phyloP scores from a whole-genome alignment of 2,888 invertebrate species.

The Ornithoptera priamus region DNA sequence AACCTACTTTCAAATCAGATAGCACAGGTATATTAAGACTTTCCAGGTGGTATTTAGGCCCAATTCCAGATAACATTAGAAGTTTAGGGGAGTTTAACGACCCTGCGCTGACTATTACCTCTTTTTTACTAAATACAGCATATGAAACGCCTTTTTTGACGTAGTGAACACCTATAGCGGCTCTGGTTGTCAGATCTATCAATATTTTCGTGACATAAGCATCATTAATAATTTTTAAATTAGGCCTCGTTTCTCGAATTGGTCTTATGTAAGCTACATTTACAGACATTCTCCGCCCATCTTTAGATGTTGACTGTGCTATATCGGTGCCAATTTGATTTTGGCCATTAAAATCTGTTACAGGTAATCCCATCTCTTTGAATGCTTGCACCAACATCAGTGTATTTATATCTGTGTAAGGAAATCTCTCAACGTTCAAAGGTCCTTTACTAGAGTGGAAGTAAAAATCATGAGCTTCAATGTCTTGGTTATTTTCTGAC shows the following conservation, averaged over 20 bases:
- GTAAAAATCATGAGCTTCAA: conserved; percentile 71
- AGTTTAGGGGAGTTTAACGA: conserved; percentile 82
- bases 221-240: conserved; percentile 73
- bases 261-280: conserved; percentile 85
- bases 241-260: conserved; percentile 75
- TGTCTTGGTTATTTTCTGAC: conserved; percentile 82
- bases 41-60: conserved; percentile 78
- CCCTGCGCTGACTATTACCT: conserved; percentile 82
- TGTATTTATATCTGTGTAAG: conserved; percentile 81
- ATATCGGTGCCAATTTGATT: conserved; percentile 82
- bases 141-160: conserved; percentile 63
- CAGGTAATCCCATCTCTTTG: conserved; percentile 80
- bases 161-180: conserved; percentile 67
- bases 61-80: conserved; percentile 84
- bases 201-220: conserved; percentile 79
- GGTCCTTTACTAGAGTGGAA: conserved; percentile 83
- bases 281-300: conserved; percentile 81
- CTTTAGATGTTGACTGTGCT: conserved; percentile 80
- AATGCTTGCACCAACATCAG: conserved; percentile 80
- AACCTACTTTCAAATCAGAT: conserved; percentile 84
- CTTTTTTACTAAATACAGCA: conserved; percentile 76
- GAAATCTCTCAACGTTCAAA: conserved; percentile 82
- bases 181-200: conserved; percentile 78
- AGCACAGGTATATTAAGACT: conserved; percentile 77
- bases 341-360: conserved; percentile 80